Conservation (phyloP, 2,113 vertebrate genomes). For the Pseudorhombus dupliciocellatus region DNA sequence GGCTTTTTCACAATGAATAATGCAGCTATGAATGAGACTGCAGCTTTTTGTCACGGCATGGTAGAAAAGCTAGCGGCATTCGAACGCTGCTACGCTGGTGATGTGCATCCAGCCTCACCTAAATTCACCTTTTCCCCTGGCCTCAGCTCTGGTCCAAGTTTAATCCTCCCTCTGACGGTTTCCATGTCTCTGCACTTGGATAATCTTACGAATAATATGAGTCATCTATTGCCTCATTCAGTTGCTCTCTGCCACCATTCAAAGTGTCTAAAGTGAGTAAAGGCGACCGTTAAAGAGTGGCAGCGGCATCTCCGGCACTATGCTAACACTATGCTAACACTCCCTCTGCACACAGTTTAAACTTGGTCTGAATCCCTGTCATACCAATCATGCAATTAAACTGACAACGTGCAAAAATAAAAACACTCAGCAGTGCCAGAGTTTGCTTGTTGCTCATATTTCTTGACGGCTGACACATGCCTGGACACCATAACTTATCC, state of each 20-base stretch:
- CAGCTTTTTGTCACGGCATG: slow-evolving; percentile 53
- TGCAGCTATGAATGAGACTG: slow-evolving; percentile 68
- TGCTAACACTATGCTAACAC: neutral
- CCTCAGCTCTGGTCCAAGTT: slow-evolving; percentile 16
- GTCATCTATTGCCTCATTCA: slow-evolving; percentile 49
- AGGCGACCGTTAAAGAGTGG: neutral
- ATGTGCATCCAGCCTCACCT: slow-evolving; percentile 2
- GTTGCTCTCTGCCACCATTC: slow-evolving; percentile 10
- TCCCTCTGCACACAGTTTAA: neutral
- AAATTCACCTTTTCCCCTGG: slow-evolving; percentile 35
- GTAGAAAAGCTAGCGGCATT: slow-evolving; percentile 10
- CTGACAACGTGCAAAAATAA: neutral
- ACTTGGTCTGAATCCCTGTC: slow-evolving; percentile 1
- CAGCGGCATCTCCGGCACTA: neutral
- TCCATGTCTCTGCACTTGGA: slow-evolving; percentile 7
- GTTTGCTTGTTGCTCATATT: neutral
- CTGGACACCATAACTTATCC: neutral
- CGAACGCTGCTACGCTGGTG: neutral
- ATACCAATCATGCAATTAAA: slow-evolving; percentile 7
- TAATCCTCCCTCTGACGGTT: slow-evolving; percentile 23
- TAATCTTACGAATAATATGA: slow-evolving; percentile 54
- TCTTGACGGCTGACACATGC: neutral
- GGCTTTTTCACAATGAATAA: slow-evolving; percentile 71
- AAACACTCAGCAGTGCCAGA: neutral
- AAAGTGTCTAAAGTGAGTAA: slow-evolving; percentile 11